A percentile compares a stretch with the other conserved stretches of the same genome.
Conservation (phyloP, 2,797 vertebrate species). For the Neoniphon sammara region DNA sequence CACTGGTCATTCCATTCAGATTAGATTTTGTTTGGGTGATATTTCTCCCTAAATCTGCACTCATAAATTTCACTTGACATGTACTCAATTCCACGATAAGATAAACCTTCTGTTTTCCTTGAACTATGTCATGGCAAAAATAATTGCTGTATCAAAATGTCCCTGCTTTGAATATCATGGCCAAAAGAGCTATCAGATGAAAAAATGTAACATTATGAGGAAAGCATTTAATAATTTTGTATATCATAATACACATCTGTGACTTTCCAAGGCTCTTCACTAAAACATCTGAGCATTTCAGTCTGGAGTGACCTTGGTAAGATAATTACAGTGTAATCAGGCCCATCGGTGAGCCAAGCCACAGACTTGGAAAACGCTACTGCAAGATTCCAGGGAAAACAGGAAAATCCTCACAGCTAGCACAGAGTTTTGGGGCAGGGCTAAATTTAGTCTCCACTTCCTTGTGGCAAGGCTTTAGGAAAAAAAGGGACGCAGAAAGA, state of each 20-base stretch:
- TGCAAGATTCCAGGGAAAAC: constrained; percentile 71
- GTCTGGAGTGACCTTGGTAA: constrained; percentile 41
- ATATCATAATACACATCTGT: background rate
- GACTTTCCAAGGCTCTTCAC: constrained; percentile 12
- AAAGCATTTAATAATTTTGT: background rate
- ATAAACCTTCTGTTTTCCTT: background rate
- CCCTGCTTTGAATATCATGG: background rate
- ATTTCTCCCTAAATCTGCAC: background rate
- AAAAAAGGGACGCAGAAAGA: constrained; percentile 65
- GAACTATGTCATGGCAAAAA: background rate
- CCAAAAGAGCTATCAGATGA: background rate
- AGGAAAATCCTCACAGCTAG: constrained; percentile 78
- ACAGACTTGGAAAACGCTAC: constrained; percentile 48
- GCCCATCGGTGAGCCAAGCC: constrained; percentile 52
- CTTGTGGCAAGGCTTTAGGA: constrained; percentile 74
- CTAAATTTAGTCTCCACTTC: constrained; percentile 80
- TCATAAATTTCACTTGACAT: constrained; percentile 15
- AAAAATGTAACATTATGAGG: background rate
- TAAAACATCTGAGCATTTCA: constrained; percentile 41
- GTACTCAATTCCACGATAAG: background rate
- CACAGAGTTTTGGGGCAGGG: constrained; percentile 62
- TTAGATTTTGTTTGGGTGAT: constrained; percentile 3
- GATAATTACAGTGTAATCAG: constrained; percentile 71
- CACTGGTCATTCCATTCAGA: constrained; percentile 35
- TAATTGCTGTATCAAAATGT: background rate